These are phyloP conservation scores for Drosophila siamana DNA, from an alignment of 2,888 invertebrate genomes.

Conservation along the genomic window DNA sequence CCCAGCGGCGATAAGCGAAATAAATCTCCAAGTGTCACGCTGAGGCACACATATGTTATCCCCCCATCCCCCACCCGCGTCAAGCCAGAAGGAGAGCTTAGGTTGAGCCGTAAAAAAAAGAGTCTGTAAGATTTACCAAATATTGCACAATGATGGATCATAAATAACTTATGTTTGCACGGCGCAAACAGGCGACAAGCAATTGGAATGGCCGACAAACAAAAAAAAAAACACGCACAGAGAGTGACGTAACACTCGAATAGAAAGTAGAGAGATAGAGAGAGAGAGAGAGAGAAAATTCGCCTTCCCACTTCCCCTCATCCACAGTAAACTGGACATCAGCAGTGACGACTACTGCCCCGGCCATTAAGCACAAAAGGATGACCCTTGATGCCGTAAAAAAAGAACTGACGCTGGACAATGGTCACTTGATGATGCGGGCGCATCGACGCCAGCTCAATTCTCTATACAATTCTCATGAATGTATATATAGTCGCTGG, in stretches of 20 bases:
- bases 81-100: conserved; percentile 8
- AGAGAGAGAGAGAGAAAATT: neutral
- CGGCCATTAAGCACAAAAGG: conserved; percentile 79
- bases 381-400: conserved; percentile 82
- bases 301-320: neutral
- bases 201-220: conserved; percentile 17
- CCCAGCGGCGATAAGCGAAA: conserved; percentile 64
- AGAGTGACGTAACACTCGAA: conserved; percentile 77
- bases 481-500: conserved; percentile 35
- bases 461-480: conserved; percentile 44
- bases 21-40: conserved; percentile 76
- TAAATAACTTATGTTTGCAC: conserved; percentile 82
- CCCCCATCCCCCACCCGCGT: no score
- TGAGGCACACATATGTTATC: conserved; percentile 65
- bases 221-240: conserved; percentile 14
- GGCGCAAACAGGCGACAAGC: conserved; percentile 20
- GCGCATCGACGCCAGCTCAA: conserved; percentile 60
- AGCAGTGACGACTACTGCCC: conserved; percentile 56
- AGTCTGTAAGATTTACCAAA: conserved; percentile 78
- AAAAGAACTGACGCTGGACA: conserved; percentile 75
- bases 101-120: conserved; percentile 59
- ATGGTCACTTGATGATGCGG: conserved; percentile 82
- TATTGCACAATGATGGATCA: conserved; percentile 84
- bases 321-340: no score
- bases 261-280: no score